Percentiles rank a stretch among this genome's conserved stretches.
Conservation (phyloP, 2,113 vertebrate species). For the Oreochromis spilurus region DNA sequence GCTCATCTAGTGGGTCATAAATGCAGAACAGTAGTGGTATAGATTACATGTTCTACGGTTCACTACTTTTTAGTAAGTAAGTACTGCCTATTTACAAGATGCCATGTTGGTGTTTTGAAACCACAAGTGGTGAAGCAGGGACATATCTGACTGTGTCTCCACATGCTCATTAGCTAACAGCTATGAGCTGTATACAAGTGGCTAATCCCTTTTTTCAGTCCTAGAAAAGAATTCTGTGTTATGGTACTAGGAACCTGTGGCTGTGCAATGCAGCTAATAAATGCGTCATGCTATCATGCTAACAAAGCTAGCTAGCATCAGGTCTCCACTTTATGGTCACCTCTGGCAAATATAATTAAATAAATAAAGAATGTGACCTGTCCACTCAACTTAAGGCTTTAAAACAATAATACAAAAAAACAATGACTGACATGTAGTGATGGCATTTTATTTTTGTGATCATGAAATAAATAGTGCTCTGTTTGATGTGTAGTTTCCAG, state of each 20-base stretch:
- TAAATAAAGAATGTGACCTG: background rate
- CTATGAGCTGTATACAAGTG: background rate
- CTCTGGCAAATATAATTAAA: background rate
- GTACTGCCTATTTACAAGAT: background rate
- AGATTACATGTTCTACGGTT: background rate
- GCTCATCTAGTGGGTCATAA: background rate
- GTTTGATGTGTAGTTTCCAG: background rate
- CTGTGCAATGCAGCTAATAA: background rate
- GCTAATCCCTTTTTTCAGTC: background rate
- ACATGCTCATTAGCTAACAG: background rate
- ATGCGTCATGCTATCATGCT: background rate
- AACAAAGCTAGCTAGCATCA: background rate
- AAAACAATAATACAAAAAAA: background rate
- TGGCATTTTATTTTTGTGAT: background rate
- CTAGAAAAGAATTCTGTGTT: background rate
- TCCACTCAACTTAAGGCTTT: background rate
- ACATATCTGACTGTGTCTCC: background rate
- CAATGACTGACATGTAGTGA: background rate
- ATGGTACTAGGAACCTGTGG: background rate
- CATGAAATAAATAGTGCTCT: background rate
- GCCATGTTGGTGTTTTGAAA: background rate
- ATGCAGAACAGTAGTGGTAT: background rate
- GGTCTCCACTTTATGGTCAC: background rate
- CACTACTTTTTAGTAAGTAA: background rate
- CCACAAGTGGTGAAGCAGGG: background rate